These are phyloP conservation scores for Amblyornis subalaris DNA, from an alignment of 2,113 vertebrate species.

Conservation along the genomic window DNA sequence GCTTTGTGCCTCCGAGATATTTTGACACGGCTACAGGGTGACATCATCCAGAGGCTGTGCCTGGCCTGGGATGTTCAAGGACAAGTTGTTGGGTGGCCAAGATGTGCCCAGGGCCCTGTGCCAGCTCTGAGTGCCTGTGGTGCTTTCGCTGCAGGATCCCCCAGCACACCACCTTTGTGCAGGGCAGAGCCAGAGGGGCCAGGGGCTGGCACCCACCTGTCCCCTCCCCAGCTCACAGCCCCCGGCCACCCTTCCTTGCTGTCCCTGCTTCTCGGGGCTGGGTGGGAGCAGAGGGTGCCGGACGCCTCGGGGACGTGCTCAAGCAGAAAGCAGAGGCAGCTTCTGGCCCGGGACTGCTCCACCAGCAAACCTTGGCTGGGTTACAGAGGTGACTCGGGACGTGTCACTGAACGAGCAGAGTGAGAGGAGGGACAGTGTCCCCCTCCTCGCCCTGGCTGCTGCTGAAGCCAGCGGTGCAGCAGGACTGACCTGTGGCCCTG, in stretches of 20 bases:
- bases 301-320: rapidly evolving
- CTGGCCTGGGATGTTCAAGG: not conserved
- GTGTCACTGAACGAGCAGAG: rapidly evolving
- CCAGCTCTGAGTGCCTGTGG: not conserved
- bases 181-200: not conserved
- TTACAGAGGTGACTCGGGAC: rapidly evolving
- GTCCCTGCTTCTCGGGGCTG: not conserved
- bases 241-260: not conserved
- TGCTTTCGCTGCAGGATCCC: not conserved
- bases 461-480: not conserved
- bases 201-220: not conserved
- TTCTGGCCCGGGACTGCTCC: not conserved
- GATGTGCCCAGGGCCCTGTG: not conserved
- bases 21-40: not conserved
- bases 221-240: not conserved
- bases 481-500: not conserved
- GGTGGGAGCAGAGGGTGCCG: rapidly evolving
- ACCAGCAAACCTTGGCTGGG: not conserved
- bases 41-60: not conserved
- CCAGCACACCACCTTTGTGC: not conserved
- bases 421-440: not conserved
- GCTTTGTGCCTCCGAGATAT: not conserved
- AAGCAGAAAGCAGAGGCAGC: not conserved
- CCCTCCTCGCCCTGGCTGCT: not conserved
- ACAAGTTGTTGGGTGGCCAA: not conserved